phyloP scores from a whole-genome alignment of 1,140 invertebrate genomes.

The Drepana arcuata region DNA sequence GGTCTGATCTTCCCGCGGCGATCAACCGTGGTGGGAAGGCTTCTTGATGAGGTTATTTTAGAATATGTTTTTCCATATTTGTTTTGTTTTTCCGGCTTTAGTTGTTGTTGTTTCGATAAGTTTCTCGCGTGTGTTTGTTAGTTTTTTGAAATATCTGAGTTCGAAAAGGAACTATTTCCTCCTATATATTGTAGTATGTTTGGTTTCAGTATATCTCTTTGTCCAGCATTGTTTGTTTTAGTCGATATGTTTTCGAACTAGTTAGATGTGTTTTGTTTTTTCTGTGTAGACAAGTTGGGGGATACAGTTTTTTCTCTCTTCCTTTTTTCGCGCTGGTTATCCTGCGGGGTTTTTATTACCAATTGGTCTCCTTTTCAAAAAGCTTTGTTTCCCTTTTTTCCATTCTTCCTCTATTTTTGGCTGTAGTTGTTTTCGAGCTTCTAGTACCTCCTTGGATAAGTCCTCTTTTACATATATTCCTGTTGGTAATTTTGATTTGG shows the following conservation, averaged over 20 bases:
- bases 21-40: neutral
- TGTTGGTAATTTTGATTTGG: slow-evolving; percentile 4
- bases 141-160: slow-evolving; percentile 1
- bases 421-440: slow-evolving; percentile 11
- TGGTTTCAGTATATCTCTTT: neutral
- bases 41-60: neutral
- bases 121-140: slow-evolving; percentile 2
- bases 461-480: slow-evolving; percentile 7
- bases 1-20: neutral
- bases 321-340: slow-evolving; percentile 2
- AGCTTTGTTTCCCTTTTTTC: slow-evolving; percentile 9
- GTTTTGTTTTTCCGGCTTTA: too few species aligned
- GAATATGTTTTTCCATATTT: neutral
- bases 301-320: slow-evolving; percentile 6
- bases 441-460: slow-evolving; percentile 9
- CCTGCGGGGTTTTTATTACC: slow-evolving; percentile 2
- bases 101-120: too few species aligned
- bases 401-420: slow-evolving; percentile 6
- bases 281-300: neutral
- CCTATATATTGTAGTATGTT: slow-evolving; percentile 4
- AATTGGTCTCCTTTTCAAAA: slow-evolving; percentile 9
- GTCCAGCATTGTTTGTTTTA: neutral
- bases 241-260: slow-evolving; percentile 7
- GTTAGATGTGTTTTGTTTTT: slow-evolving; percentile 3
- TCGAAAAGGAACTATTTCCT: slow-evolving; percentile 7